Evolutionary conservation across 2,888 invertebrate species (phyloP).

Genomic region (Nomada flava): DNA sequence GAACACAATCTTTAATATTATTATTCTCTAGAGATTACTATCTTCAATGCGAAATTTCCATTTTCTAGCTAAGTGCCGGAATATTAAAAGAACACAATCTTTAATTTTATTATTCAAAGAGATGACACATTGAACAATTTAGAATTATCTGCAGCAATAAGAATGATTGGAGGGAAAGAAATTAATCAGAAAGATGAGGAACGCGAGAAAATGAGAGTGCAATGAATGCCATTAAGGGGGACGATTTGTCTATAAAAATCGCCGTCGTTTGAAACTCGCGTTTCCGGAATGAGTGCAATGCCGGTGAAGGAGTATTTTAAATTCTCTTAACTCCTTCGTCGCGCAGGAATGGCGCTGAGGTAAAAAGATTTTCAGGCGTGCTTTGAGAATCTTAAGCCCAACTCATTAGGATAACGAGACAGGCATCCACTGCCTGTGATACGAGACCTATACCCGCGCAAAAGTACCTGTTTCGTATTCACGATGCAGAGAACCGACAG

Average conservation of each 20-base stretch:
- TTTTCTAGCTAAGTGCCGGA: too few species aligned
- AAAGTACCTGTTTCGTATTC: constrained; percentile 54
- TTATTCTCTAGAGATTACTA: too few species aligned
- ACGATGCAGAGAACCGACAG: constrained; percentile 19
- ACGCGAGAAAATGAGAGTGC: background rate
- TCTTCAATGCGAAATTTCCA: too few species aligned
- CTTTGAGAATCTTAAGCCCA: constrained; percentile 63
- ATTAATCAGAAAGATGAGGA: background rate
- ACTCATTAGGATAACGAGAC: constrained; percentile 69
- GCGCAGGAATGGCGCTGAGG: constrained; percentile 38
- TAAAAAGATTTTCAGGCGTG: constrained; percentile 61
- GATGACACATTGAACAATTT: too few species aligned
- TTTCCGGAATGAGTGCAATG: constrained; percentile 41
- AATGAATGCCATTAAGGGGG: background rate
- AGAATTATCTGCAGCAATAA: background rate
- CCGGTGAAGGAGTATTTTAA: constrained; percentile 45
- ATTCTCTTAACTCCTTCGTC: constrained; percentile 50
- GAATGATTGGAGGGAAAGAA: background rate
- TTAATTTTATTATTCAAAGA: too few species aligned
- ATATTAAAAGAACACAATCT: too few species aligned
- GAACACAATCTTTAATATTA: too few species aligned
- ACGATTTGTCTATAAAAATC: constrained; percentile 32
- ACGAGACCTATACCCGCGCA: constrained; percentile 43
- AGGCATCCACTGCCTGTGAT: constrained; percentile 55
- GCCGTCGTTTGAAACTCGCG: background rate